Evolutionary conservation across 1,140 invertebrate species (phyloP).

Genomic region (Platyscapa corneri): DNA sequence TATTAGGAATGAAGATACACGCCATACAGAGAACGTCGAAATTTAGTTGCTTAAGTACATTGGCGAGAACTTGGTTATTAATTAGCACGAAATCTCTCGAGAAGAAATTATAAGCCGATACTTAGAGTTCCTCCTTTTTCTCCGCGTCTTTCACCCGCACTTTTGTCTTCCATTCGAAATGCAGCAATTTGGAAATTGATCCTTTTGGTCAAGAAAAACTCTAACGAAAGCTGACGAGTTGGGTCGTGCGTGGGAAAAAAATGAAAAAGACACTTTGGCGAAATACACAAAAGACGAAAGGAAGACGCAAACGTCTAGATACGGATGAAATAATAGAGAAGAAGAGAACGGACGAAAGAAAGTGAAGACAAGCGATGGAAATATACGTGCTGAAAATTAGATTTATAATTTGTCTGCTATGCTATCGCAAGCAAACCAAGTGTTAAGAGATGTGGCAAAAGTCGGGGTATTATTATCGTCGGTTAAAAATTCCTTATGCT

Average conservation of each 20-base stretch:
- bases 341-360: conserved; percentile 48
- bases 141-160: too few species aligned
- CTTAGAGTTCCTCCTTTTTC: background rate
- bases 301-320: conserved; percentile 38
- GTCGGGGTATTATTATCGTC: conserved; percentile 49
- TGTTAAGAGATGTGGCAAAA: background rate
- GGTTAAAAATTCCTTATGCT: conserved; percentile 71
- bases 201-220: conserved; percentile 61
- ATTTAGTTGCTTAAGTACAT: background rate
- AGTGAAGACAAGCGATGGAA: conserved; percentile 61
- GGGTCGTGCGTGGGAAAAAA: background rate
- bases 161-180: conserved; percentile 6
- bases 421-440: conserved; percentile 55
- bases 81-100: conserved; percentile 32
- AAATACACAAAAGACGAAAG: conserved; percentile 39
- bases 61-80: conserved; percentile 32
- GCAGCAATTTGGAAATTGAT: conserved; percentile 64
- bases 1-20: background rate
- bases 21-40: background rate
- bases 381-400: conserved; percentile 69
- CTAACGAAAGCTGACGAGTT: conserved; percentile 64
- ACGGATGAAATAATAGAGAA: conserved; percentile 46
- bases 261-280: background rate
- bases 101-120: background rate
- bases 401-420: conserved; percentile 73